Base-by-base conservation (phyloP, 2,113 vertebrate species). In the Galemys pyrenaicus region DNA sequence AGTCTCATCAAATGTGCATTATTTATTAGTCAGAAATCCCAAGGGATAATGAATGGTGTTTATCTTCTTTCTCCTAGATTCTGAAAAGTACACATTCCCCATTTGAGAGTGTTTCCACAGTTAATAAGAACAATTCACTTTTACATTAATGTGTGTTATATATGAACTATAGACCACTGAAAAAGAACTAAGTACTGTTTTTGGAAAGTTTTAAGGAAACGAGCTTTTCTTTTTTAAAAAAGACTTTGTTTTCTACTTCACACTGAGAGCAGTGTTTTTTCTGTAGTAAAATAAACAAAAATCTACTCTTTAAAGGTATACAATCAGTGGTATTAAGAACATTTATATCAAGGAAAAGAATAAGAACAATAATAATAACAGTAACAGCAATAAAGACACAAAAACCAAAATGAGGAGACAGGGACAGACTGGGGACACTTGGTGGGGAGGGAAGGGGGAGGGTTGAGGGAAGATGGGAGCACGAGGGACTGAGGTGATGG, bases 1-100 rank as follows among this genome's bases (percentile, higher is more conserved):
- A 39, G 16, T 44, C n/a, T 62, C 35, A 51, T 67, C 65, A 71
- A 67, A 67, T 73, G 20, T 87, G 39, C 54, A 24, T 75, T 95
- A 60, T 90, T 94, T 91, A 80, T 85, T 89, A 84, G 77, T 92
- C 26, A 30, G 35, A 60, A 84, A 24, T 68, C 74, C 70, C 49
- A 35, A 39, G n/a, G 70, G 13, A 46, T 10, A 16, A 62, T 62
- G 9, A 62, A 19, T n/a, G 11, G 26, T 87, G 68, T 10, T 95
- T 64, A 19, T 92, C 92, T 83, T 74, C 54, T 89, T 88, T 75
- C 64, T 91, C 49, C 44, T 74, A 19, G 32, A 41, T 95, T 90
- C 73, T 88, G 64, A 41, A 32, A 88, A 78, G 17, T 44, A 41
- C 32, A 41, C 32, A 37, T 88, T 71, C 30, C 37, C 37, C 51